Conservation (phyloP, 2,113 vertebrate species). For the Castor canadensis region DNA sequence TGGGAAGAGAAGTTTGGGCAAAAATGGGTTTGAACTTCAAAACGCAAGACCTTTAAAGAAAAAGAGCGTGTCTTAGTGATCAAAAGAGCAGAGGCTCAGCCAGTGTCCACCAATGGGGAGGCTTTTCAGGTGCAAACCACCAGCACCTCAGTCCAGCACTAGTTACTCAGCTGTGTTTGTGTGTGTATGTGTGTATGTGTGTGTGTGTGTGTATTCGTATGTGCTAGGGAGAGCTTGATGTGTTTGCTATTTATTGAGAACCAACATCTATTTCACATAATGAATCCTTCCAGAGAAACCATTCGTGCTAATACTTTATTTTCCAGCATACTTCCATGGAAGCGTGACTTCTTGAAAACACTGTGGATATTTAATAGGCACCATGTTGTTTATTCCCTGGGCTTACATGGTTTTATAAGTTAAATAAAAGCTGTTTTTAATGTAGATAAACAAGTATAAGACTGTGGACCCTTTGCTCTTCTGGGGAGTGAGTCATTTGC, state of each 20-base stretch:
- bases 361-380: background rate
- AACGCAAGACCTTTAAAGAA: background rate
- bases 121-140: background rate
- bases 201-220: background rate
- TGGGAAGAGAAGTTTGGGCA: background rate
- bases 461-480: background rate
- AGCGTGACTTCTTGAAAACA: conserved; percentile 10
- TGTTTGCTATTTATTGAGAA: background rate
- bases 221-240: background rate
- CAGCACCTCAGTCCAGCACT: background rate
- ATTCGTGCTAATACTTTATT: background rate
- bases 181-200: no score
- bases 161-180: background rate
- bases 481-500: background rate
- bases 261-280: background rate
- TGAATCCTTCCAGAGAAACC: background rate
- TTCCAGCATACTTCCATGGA: background rate
- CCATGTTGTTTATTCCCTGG: background rate
- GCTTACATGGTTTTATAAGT: background rate
- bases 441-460: background rate
- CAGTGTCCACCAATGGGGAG: background rate
- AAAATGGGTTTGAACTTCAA: background rate
- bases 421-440: conserved; percentile 2
- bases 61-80: background rate
- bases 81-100: background rate